Evolutionary conservation across 2,888 invertebrate genomes (phyloP).

Genomic region (Ethmia dodecea): DNA sequence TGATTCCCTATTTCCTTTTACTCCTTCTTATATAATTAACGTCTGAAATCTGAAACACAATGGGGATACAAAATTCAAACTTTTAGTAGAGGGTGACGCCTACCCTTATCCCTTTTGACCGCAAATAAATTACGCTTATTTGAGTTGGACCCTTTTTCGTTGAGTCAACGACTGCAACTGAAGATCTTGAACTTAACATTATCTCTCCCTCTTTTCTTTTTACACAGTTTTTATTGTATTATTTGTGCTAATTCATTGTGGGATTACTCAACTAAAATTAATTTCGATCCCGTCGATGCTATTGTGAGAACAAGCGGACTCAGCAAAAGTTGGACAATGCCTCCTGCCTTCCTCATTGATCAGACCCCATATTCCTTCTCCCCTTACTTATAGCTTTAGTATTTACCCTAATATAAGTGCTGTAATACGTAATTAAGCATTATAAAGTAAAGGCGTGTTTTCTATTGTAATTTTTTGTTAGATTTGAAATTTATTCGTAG

Average conservation of each 20-base stretch:
- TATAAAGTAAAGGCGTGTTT: conserved; percentile 43
- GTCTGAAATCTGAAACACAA: not conserved
- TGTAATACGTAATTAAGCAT: conserved; percentile 50
- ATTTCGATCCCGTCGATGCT: conserved; percentile 7
- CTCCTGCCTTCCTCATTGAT: conserved; percentile 30
- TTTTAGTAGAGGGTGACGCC: not conserved
- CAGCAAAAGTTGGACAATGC: conserved; percentile 12
- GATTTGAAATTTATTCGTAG: conserved; percentile 48
- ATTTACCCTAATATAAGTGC: conserved; percentile 59
- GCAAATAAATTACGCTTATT: conserved; percentile 1
- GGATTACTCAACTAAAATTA: conserved; percentile 7
- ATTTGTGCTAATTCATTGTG: not conserved
- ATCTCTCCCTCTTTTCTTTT: too few species aligned
- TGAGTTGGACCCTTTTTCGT: not conserved
- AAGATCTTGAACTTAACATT: too few species aligned
- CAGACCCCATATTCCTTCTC: conserved; percentile 55
- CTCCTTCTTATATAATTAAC: not conserved
- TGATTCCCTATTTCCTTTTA: not conserved
- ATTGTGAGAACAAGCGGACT: conserved; percentile 6
- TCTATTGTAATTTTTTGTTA: conserved; percentile 49
- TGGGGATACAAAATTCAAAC: conserved; percentile 1
- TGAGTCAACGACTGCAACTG: too few species aligned
- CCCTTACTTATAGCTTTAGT: conserved; percentile 74
- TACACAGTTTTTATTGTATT: too few species aligned
- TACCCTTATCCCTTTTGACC: not conserved